Conservation (phyloP, 2,888 invertebrate genomes). For the Corythucha ciliata region DNA sequence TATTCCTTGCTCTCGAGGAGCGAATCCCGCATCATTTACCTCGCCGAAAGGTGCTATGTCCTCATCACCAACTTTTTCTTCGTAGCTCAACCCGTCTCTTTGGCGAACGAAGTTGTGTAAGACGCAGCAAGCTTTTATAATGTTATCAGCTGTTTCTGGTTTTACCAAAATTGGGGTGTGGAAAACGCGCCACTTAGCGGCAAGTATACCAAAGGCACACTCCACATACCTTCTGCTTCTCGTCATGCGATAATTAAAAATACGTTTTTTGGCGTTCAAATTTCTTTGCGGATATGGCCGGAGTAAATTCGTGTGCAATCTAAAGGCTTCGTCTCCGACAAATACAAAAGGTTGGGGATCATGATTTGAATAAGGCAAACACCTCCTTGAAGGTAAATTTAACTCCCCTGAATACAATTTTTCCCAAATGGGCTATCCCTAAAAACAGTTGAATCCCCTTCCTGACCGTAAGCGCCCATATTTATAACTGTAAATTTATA, state of each 20-base stretch:
- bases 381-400: slow-evolving; percentile 25
- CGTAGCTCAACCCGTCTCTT: slow-evolving; percentile 29
- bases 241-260: slow-evolving; percentile 35
- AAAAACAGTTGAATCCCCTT: slow-evolving; percentile 21
- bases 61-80: slow-evolving; percentile 32
- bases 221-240: slow-evolving; percentile 33
- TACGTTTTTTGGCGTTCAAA: slow-evolving; percentile 30
- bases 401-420: slow-evolving; percentile 26
- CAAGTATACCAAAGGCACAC: slow-evolving; percentile 35
- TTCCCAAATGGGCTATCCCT: slow-evolving; percentile 24
- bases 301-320: slow-evolving; percentile 31
- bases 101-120: slow-evolving; percentile 33
- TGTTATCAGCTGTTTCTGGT: slow-evolving; percentile 34
- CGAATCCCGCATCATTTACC: too few species aligned
- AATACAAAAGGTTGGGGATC: slow-evolving; percentile 33
- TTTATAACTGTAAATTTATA: slow-evolving; percentile 19
- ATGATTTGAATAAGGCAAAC: slow-evolving; percentile 20
- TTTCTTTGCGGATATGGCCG: slow-evolving; percentile 33
- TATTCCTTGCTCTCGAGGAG: too few species aligned
- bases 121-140: slow-evolving; percentile 36
- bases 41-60: too few species aligned
- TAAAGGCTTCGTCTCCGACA: slow-evolving; percentile 37
- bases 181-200: slow-evolving; percentile 40
- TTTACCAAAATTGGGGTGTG: slow-evolving; percentile 37
- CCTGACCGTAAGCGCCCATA: slow-evolving; percentile 18